Base-by-base conservation (phyloP, 2,888 invertebrate species). In the Lasioglossum leucozonium region DNA sequence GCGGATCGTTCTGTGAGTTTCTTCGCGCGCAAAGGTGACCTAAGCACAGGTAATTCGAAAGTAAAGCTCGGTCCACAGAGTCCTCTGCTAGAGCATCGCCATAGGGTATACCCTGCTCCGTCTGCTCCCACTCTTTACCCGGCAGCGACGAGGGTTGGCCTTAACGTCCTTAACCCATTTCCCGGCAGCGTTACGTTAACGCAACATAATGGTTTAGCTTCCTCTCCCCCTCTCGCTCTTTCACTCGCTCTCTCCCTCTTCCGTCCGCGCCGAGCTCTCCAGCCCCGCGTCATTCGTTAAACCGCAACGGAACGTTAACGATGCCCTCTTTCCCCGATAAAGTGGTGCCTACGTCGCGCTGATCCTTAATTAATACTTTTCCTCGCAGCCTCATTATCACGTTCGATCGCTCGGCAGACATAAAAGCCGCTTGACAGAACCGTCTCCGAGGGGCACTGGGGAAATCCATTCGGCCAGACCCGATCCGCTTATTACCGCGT, bases 111-210 rank as follows among this genome's bases (percentile, higher is more conserved):
- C 72, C 69, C 79, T 58, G 55, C 55, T 67, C 55, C 58, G 72
- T 72, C 75, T 73, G 83, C 81, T 73, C 79, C 79, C 77, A 74
- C 81, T 72, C 62, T 42, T 76, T 71, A 72, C 73, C 55, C 73
- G 83, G 72, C 55, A 51, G 34, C 58, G 75, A 72, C 55, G 84
- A 85, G 80, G 82, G 86, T 88, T 88, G 82, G 84, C 82, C 79
- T 89, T 84, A 87, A 88, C 87, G 89, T 88, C 88, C 89, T 89
- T 88, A 89, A 89, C 89, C 89, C 79, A 89, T 89, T 87, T 89
- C 83, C 75, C 81, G 62, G 42, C 83, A 81, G 82, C 77, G 83
- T 88, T 88, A 88, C 82, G 88, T 88, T 88, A 88, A 88, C 84
- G 82, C 81, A 88, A 88, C 88, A 88, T 88, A 88, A 88, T 84